These are phyloP conservation scores for Drosophila demipolita DNA, from an alignment of 2,888 invertebrate species.

Conservation along the genomic window DNA sequence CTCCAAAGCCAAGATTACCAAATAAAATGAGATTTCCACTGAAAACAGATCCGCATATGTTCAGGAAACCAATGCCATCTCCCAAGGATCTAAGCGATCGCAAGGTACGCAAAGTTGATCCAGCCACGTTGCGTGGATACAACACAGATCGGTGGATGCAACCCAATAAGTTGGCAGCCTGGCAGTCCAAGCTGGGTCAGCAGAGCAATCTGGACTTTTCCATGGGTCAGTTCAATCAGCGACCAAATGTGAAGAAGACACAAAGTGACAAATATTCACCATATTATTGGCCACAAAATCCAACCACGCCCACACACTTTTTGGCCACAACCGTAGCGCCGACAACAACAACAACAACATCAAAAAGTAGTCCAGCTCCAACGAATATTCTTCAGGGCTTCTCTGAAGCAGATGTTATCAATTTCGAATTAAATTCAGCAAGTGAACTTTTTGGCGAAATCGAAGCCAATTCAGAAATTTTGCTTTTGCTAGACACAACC, in stretches of 20 bases:
- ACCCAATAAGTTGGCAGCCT: neutral
- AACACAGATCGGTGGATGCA: neutral
- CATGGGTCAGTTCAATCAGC: constrained; percentile 34
- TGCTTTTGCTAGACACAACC: constrained; percentile 21
- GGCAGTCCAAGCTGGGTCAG: constrained; percentile 11
- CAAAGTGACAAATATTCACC: constrained; percentile 21
- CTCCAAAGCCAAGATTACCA: constrained; percentile 1
- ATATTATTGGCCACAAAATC: neutral
- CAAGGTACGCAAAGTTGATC: constrained; percentile 61
- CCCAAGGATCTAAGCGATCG: constrained; percentile 55
- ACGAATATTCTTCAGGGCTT: neutral
- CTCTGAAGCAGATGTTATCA: constrained; percentile 3
- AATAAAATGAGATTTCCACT: neutral
- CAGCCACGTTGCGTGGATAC: neutral
- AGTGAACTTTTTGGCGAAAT: constrained; percentile 10
- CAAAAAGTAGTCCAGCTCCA: neutral
- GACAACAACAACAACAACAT: constrained; percentile 2
- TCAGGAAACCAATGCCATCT: constrained; percentile 25
- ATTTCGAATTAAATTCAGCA: constrained; percentile 8
- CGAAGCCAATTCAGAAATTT: constrained; percentile 23
- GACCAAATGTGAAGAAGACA: constrained; percentile 29
- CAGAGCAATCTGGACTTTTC: constrained; percentile 7
- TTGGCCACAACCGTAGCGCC: constrained; percentile 13
- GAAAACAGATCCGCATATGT: neutral
- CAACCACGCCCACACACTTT: constrained; percentile 2